Percentiles rank a stretch among this genome's conserved stretches.
Evolutionary conservation across 2,888 invertebrate species (phyloP).

Genomic region (Campopleginae sp.): DNA sequence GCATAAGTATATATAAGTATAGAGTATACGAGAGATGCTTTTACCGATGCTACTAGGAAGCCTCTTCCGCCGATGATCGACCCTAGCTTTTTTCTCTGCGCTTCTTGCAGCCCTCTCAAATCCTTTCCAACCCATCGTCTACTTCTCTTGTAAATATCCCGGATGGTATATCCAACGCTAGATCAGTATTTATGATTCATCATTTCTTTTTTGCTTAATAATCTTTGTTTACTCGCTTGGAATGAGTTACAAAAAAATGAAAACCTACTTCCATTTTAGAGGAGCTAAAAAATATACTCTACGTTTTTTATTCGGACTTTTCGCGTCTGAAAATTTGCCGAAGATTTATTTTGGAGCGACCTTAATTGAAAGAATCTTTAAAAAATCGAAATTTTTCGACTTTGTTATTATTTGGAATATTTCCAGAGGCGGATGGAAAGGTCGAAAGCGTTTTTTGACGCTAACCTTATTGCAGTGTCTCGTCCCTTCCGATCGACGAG

Average conservation of each 20-base stretch:
- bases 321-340: neutral
- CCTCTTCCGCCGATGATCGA: slow-evolving; percentile 24
- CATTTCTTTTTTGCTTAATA: neutral
- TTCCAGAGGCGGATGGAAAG: neutral
- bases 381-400: neutral
- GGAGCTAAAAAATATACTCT: neutral
- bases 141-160: slow-evolving; percentile 33
- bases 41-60: slow-evolving; percentile 22
- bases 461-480: too few species aligned
- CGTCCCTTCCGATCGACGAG: neutral
- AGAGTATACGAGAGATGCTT: slow-evolving; percentile 5
- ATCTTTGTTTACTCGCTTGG: neutral
- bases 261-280: neutral
- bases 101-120: slow-evolving; percentile 28
- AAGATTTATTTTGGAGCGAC: neutral
- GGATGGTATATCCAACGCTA: neutral
- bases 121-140: slow-evolving; percentile 22
- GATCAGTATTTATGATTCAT: neutral
- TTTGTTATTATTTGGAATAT: neutral
- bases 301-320: neutral
- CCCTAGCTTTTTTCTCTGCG: slow-evolving; percentile 11
- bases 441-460: neutral
- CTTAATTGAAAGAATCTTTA: neutral
- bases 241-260: neutral
- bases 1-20: neutral